Percentiles rank a stretch among this genome's conserved stretches.
These are phyloP conservation scores for Gortyna flavago DNA, from an alignment of 2,888 invertebrate genomes.

Conservation along the genomic window DNA sequence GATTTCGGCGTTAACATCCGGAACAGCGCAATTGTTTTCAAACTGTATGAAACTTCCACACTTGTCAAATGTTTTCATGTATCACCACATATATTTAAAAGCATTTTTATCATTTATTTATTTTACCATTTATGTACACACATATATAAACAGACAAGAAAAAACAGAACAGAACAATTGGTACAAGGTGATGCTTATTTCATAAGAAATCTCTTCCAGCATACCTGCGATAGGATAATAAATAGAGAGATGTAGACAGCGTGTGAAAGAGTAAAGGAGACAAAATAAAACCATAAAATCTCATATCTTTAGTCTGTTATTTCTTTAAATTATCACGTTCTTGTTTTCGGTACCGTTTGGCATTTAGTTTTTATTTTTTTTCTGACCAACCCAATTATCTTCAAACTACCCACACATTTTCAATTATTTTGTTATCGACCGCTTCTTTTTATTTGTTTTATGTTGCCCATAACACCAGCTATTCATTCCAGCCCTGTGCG, in stretches of 20 bases:
- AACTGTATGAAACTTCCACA: no score
- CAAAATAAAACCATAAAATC: no score
- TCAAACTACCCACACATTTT: background rate
- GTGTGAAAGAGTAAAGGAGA: no score
- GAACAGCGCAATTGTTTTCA: background rate
- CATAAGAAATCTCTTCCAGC: no score
- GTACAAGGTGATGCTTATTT: no score
- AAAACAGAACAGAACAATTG: no score
- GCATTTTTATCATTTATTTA: background rate
- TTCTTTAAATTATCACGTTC: background rate
- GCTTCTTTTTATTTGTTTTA: slow-evolving; percentile 59
- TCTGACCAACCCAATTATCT: background rate
- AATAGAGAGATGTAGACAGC: no score
- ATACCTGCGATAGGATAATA: no score
- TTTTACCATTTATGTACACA: no score
- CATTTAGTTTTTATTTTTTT: background rate
- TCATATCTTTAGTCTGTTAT: no score
- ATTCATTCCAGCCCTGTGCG: slow-evolving; percentile 78
- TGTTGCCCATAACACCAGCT: slow-evolving; percentile 60
- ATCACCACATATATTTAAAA: background rate
- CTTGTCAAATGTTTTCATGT: background rate
- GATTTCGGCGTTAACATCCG: background rate
- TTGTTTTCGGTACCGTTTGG: background rate
- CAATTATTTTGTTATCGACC: slow-evolving; percentile 3
- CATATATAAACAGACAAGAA: no score